Conservation (phyloP, 2,888 invertebrate genomes). For the Apamea crenata region DNA sequence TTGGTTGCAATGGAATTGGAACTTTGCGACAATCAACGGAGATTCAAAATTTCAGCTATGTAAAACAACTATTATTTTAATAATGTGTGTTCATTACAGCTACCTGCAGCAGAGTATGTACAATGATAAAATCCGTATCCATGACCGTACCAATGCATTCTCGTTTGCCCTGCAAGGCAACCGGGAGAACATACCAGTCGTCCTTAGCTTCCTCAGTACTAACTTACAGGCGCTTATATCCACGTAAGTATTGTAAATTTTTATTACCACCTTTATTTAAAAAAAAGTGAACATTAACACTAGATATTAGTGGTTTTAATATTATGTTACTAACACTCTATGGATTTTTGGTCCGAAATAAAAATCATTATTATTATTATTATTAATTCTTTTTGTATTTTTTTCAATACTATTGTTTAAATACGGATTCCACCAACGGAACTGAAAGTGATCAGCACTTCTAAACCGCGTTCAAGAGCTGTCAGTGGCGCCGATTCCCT, state of each 20-base stretch:
- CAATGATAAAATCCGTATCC: constrained; percentile 84
- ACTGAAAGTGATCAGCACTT: neutral
- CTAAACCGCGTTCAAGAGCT: neutral
- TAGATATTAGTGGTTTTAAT: too few species aligned
- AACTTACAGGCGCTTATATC: constrained; percentile 74
- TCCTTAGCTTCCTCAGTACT: constrained; percentile 87
- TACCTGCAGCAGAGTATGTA: constrained; percentile 86
- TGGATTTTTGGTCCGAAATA: too few species aligned
- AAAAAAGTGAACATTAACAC: too few species aligned
- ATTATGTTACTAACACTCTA: too few species aligned
- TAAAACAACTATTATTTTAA: neutral
- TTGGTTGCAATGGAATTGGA: neutral
- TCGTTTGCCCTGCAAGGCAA: constrained; percentile 89
- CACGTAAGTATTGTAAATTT: constrained; percentile 71
- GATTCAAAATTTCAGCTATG: neutral
- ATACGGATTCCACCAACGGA: too few species aligned
- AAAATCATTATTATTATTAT: too few species aligned
- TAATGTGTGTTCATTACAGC: constrained; percentile 76
- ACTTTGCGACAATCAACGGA: neutral
- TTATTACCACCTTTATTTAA: neutral
- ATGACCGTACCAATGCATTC: constrained; percentile 87
- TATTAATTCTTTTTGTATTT: neutral
- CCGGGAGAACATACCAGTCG: constrained; percentile 87
- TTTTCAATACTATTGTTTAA: neutral
- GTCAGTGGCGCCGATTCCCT: neutral